Conservation (phyloP, 2,888 invertebrate genomes). For the Ophion obscuratus region DNA sequence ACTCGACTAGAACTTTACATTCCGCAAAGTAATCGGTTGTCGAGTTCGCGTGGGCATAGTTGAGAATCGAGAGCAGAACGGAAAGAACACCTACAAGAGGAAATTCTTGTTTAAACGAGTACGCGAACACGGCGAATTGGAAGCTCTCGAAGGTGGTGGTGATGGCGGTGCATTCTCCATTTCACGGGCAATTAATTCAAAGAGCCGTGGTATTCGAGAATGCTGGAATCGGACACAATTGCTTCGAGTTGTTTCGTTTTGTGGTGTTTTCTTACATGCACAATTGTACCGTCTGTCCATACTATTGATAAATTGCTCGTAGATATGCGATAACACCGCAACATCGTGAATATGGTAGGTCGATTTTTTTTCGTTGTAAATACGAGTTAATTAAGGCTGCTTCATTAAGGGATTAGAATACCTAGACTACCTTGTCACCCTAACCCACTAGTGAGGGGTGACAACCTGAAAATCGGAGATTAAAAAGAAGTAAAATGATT, state of each 20-base stretch:
- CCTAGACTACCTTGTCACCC: no score
- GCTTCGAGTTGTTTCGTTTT: conserved; percentile 22
- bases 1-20: background rate
- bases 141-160: conserved; percentile 29
- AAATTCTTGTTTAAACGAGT: conserved; percentile 52
- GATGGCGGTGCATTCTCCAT: conserved; percentile 48
- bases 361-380: no score
- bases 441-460: no score
- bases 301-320: background rate
- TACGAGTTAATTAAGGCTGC: background rate
- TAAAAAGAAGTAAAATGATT: no score
- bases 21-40: conserved; percentile 30
- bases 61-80: conserved; percentile 8
- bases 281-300: background rate
- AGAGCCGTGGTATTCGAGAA: conserved; percentile 42
- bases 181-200: conserved; percentile 61
- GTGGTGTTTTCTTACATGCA: background rate
- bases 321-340: no score
- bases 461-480: no score
- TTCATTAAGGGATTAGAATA: background rate
- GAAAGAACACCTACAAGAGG: conserved; percentile 14
- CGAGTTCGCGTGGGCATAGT: conserved; percentile 17
- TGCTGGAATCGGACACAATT: conserved; percentile 30
- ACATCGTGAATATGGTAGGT: background rate
- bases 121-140: conserved; percentile 46